Evolutionary conservation across 1,140 invertebrate genomes (phyloP).

Genomic region (Trigoniulus corallinus): DNA sequence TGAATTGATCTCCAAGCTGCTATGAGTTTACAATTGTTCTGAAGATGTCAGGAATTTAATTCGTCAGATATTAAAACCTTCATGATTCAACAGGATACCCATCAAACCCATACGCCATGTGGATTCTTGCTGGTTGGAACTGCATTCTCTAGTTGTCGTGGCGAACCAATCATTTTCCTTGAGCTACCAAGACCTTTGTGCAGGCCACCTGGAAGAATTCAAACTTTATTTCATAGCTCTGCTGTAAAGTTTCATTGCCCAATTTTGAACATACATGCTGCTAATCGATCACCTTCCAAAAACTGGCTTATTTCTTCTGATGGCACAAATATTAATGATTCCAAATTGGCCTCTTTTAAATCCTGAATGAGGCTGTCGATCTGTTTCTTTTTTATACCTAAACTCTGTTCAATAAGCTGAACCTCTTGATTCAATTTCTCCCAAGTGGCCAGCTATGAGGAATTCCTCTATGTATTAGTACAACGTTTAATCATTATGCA

Average conservation of each 20-base stretch:
- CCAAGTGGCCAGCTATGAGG: too few species aligned
- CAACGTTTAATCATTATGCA: neutral
- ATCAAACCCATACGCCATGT: conserved; percentile 83
- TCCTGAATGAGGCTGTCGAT: conserved; percentile 67
- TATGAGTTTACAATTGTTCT: too few species aligned
- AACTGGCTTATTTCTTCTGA: conserved; percentile 62
- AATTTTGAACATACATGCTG: neutral
- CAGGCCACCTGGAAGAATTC: conserved; percentile 39
- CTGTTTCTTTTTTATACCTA: conserved; percentile 47
- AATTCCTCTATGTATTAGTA: conserved; percentile 16
- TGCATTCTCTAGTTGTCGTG: conserved; percentile 75
- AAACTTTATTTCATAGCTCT: too few species aligned
- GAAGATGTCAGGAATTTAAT: too few species aligned
- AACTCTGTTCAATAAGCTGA: conserved; percentile 26
- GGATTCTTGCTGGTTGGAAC: conserved; percentile 88
- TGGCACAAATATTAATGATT: conserved; percentile 46
- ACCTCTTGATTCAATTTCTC: conserved; percentile 64
- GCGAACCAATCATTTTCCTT: conserved; percentile 73
- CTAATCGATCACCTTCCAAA: conserved; percentile 33
- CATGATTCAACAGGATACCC: neutral
- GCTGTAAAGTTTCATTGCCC: neutral
- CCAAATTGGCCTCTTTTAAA: conserved; percentile 81
- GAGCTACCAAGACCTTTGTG: conserved; percentile 62
- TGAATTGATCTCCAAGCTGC: too few species aligned
- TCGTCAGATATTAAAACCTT: too few species aligned